Conservation (phyloP, 2,113 vertebrate species). For the Argyrosomus japonicus region DNA sequence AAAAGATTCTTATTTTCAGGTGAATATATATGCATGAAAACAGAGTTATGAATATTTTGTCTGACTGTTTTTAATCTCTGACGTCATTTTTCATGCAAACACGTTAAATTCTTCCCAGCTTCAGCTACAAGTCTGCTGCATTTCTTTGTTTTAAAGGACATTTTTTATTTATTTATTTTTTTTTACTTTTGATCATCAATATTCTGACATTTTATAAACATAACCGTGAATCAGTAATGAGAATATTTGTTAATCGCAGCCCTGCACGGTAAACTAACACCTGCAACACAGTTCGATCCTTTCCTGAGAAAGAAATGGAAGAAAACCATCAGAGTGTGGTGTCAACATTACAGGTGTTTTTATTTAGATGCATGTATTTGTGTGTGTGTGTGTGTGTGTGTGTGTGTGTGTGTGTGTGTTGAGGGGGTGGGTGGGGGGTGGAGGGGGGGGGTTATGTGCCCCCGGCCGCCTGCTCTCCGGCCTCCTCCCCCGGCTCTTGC, state of each 20-base stretch:
- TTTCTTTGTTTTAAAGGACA: background rate
- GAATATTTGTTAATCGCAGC: conserved; percentile 2
- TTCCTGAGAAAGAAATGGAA: background rate
- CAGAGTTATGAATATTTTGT: no score
- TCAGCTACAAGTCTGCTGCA: background rate
- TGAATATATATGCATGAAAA: no score
- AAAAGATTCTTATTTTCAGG: no score
- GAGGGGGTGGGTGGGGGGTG: no score
- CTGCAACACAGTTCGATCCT: background rate
- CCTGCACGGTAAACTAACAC: background rate
- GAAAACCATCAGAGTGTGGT: background rate
- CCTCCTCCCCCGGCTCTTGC: conserved; percentile 47
- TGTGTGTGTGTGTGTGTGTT: background rate
- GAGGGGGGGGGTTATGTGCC: background rate
- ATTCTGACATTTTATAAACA: background rate
- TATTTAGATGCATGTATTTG: conserved; percentile 23
- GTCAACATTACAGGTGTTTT: conserved; percentile 13
- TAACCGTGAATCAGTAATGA: background rate
- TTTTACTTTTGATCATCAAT: background rate
- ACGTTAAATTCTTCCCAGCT: background rate
- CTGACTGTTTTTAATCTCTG: background rate
- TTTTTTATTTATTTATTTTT: background rate
- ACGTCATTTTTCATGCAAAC: background rate
- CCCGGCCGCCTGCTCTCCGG: conserved; percentile 6
- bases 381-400: conserved; percentile 8